These are phyloP conservation scores for Formica exsecta DNA, from an alignment of 1,140 invertebrate genomes.

Conservation along the genomic window DNA sequence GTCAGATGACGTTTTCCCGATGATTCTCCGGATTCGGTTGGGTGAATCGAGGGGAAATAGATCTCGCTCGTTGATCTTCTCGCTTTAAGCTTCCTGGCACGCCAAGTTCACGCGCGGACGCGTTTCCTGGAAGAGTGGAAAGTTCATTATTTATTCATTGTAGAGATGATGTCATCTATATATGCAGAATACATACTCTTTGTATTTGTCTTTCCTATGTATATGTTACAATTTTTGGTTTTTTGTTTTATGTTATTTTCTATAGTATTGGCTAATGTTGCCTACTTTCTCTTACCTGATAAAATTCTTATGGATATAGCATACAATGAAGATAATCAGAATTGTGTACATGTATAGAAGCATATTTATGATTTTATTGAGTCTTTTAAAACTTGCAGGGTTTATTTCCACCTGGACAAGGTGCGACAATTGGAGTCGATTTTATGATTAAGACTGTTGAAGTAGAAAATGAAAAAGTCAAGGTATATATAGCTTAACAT, in stretches of 20 bases:
- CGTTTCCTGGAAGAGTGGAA: conserved; percentile 29
- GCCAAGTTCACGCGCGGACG: conserved; percentile 1
- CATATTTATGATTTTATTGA: not conserved
- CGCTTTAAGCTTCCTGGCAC: not conserved
- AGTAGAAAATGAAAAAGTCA: conserved; percentile 99
- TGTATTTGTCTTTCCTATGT: not conserved
- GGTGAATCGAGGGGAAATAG: not conserved
- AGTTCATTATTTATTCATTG: conserved; percentile 49
- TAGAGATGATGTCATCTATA: conserved; percentile 50
- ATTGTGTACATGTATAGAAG: not conserved
- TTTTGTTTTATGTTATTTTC: not conserved
- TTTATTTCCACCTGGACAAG: conserved; percentile 98
- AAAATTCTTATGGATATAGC: not conserved
- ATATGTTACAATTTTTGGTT: not conserved
- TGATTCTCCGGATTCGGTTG: not conserved
- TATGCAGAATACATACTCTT: not conserved
- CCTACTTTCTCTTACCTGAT: too few species aligned
- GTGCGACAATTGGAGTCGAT: conserved; percentile 99
- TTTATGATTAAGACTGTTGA: conserved; percentile 99
- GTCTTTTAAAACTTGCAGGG: conserved; percentile 87
- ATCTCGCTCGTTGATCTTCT: not conserved
- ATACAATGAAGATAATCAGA: not conserved
- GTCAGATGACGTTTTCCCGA: conserved; percentile 37
- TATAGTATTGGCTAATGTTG: not conserved
- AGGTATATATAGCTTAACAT: conserved; percentile 88